Conservation (phyloP, 35 echinoderm and acorn worm species). For the Ptychodera flava region DNA sequence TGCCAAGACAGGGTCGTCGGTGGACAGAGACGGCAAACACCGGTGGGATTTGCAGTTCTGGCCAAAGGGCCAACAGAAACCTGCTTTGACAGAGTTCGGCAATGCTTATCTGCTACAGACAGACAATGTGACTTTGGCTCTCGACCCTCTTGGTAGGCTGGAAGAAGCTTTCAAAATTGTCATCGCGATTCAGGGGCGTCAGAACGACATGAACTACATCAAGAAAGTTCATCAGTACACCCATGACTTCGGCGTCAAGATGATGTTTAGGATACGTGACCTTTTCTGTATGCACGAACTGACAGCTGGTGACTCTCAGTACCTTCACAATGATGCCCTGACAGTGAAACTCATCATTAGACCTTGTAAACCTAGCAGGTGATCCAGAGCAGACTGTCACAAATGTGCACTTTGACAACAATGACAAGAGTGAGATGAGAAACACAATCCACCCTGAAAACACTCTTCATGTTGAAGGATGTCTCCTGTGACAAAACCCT, state of each 20-base stretch:
- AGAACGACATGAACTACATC: conserved; percentile 68
- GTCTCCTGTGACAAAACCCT: too few species aligned
- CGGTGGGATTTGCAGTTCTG: neutral
- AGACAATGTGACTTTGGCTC: conserved; percentile 84
- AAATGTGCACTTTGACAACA: too few species aligned
- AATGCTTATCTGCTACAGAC: conserved; percentile 38
- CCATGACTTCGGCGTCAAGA: conserved; percentile 89
- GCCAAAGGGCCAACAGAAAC: neutral
- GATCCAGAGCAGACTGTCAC: too few species aligned
- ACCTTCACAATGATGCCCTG: conserved; percentile 70
- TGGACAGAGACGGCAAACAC: neutral
- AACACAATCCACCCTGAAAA: too few species aligned
- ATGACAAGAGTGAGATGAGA: too few species aligned
- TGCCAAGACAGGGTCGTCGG: neutral
- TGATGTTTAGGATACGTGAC: conserved; percentile 13
- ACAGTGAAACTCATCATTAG: conserved; percentile 73
- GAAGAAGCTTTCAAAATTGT: conserved; percentile 86
- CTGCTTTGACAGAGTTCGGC: neutral
- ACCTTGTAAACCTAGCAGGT: too few species aligned
- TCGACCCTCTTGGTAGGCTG: conserved; percentile 73
- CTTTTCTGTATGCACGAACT: conserved; percentile 22
- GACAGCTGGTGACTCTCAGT: conserved; percentile 32
- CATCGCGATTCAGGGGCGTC: conserved; percentile 44
- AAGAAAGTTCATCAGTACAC: conserved; percentile 65
- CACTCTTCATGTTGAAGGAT: too few species aligned